A percentile compares a stretch with the other conserved stretches of the same genome.
Conservation (phyloP, 2,797 vertebrate genomes). For the Pseudopleuronectes americanus region DNA sequence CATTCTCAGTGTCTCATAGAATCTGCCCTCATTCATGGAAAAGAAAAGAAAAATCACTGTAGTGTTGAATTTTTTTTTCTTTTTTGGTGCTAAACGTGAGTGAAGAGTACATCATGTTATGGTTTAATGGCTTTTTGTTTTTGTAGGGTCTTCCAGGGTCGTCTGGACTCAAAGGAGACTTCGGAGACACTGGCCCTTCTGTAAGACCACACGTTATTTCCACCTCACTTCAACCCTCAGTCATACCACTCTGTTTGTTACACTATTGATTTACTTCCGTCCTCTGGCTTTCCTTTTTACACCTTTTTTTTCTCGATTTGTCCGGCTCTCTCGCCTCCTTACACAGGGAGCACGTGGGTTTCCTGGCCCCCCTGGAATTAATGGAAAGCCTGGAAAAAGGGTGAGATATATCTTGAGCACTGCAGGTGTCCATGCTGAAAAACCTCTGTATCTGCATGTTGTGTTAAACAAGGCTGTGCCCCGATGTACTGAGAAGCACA, state of each 20-base stretch:
- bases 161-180: conserved; percentile 85
- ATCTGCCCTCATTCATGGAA: conserved; percentile 5
- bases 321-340: conserved; percentile 17
- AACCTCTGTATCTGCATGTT: conserved; percentile 17
- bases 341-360: conserved; percentile 87
- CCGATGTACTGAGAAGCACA: conserved; percentile 7
- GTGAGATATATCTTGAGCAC: conserved; percentile 75
- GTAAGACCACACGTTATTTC: conserved; percentile 67
- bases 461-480: conserved; percentile 18
- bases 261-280: conserved; percentile 43
- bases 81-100: conserved; percentile 13
- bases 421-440: conserved; percentile 15
- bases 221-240: conserved; percentile 9
- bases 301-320: conserved; percentile 17
- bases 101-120: neutral
- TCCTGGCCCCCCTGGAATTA: conserved; percentile 82
- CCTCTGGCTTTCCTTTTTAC: conserved; percentile 27
- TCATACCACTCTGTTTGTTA: conserved; percentile 18
- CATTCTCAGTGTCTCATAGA: conserved; percentile 3
- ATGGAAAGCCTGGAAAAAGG: conserved; percentile 88
- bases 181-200: conserved; percentile 65
- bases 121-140: conserved; percentile 22
- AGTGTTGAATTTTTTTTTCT: neutral
- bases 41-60: neutral
- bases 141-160: conserved; percentile 83